phyloP scores from a whole-genome alignment of 2,113 vertebrate genomes.

The Petrocephalus microphthalmus region DNA sequence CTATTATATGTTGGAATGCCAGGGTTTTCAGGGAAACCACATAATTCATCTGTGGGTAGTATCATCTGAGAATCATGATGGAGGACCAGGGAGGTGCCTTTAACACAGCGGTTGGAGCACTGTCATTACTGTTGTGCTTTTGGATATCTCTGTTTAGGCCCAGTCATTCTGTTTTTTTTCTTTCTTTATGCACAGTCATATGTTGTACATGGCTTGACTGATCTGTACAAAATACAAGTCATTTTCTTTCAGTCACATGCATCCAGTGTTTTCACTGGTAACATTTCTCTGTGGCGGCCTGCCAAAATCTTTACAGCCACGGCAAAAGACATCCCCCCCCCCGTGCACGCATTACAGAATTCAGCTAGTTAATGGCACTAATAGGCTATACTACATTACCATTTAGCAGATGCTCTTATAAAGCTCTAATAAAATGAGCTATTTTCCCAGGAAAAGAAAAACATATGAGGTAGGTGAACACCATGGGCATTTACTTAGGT shows the following conservation, averaged over 20 bases:
- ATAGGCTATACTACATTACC: neutral
- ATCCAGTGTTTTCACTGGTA: neutral
- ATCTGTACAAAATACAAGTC: neutral
- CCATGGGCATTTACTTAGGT: neutral
- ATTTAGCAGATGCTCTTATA: neutral
- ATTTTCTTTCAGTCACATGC: neutral
- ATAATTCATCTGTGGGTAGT: neutral
- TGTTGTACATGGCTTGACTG: neutral
- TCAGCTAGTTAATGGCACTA: neutral
- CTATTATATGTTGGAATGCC: neutral
- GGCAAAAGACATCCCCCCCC: neutral
- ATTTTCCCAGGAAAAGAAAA: neutral
- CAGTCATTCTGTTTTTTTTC: neutral
- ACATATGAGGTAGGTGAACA: neutral
- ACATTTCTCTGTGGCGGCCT: neutral
- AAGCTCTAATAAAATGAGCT: neutral
- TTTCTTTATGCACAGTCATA: neutral
- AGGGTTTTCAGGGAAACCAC: neutral
- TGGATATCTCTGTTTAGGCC: neutral
- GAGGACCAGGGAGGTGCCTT: neutral
- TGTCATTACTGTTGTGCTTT: constrained; percentile 1
- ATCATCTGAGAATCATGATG: neutral
- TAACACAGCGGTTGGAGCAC: neutral
- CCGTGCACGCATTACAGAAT: neutral
- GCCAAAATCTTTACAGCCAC: neutral